Conservation (phyloP, 2,888 invertebrate genomes). For the Geotrupes spiniger region DNA sequence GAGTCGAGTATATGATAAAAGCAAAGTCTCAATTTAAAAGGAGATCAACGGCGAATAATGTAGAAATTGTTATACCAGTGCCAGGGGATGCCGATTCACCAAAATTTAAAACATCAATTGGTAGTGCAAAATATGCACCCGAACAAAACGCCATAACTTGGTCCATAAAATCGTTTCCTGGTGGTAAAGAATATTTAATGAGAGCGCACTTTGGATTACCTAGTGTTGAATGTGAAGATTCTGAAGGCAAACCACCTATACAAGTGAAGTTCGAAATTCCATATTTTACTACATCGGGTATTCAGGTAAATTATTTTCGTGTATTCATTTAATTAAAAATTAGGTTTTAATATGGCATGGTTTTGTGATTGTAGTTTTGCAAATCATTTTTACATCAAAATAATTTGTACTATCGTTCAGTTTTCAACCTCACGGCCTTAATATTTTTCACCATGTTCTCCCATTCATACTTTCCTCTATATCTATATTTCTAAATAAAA, state of each 20-base stretch:
- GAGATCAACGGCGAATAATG: constrained; percentile 97
- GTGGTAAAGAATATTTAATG: constrained; percentile 98
- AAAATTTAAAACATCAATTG: constrained; percentile 96
- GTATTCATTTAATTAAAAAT: too few relatives aligned
- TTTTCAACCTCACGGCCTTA: too few relatives aligned
- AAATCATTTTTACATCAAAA: too few relatives aligned
- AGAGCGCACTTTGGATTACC: constrained; percentile 96
- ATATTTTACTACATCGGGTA: constrained; percentile 97
- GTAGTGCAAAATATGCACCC: constrained; percentile 95
- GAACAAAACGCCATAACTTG: constrained; percentile 96
- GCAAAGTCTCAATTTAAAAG: constrained; percentile 98
- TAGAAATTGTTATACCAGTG: constrained; percentile 95
- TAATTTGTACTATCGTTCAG: too few relatives aligned
- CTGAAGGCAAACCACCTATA: constrained; percentile 95
- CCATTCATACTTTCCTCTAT: too few relatives aligned
- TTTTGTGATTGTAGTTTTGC: background rate
- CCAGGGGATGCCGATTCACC: constrained; percentile 98
- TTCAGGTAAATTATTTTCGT: constrained; percentile 67
- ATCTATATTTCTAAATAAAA: too few relatives aligned
- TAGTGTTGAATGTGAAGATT: constrained; percentile 90
- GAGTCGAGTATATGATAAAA: constrained; percentile 99
- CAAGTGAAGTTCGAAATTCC: constrained; percentile 99
- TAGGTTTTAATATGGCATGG: background rate
- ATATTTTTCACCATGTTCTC: too few relatives aligned
- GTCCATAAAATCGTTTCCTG: constrained; percentile 97